These are phyloP conservation scores for Dioctria rufipes DNA, from an alignment of 2,888 invertebrate species.

Conservation along the genomic window DNA sequence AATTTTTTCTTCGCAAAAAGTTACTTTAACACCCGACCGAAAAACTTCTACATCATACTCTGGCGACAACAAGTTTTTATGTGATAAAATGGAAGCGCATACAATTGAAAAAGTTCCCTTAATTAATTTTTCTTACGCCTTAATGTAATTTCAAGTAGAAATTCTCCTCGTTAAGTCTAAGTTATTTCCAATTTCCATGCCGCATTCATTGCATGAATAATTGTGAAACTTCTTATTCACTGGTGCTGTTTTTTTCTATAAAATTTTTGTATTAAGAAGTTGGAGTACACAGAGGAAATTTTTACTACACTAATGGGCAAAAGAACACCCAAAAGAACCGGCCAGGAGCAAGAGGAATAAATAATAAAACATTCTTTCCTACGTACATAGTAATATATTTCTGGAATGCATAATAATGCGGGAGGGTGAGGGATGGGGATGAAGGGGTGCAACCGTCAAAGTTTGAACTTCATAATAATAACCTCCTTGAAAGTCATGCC, in stretches of 20 bases:
- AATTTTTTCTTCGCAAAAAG: too few relatives aligned
- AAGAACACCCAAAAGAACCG: not conserved
- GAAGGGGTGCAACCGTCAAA: not conserved
- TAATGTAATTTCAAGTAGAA: too few relatives aligned
- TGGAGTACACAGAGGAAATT: not conserved
- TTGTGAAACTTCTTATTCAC: not conserved
- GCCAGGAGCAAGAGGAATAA: constrained; percentile 28
- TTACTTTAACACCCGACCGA: too few relatives aligned
- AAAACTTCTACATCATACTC: too few relatives aligned
- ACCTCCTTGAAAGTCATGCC: constrained; percentile 10
- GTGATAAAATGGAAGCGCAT: too few relatives aligned
- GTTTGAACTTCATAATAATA: constrained; percentile 41
- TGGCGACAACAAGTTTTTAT: too few relatives aligned
- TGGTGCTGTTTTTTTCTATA: not conserved
- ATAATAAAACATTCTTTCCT: constrained; percentile 19
- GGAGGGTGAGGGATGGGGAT: not conserved
- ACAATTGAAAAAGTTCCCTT: too few relatives aligned
- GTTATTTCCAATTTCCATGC: not conserved
- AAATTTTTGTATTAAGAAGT: not conserved
- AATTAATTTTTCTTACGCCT: too few relatives aligned
- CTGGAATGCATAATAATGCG: not conserved
- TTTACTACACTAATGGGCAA: constrained; percentile 13
- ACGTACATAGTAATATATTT: not conserved
- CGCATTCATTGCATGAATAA: not conserved
- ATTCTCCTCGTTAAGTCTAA: not conserved